phyloP scores from a whole-genome alignment of 2,113 vertebrate genomes.

The Picathartes gymnocephalus region DNA sequence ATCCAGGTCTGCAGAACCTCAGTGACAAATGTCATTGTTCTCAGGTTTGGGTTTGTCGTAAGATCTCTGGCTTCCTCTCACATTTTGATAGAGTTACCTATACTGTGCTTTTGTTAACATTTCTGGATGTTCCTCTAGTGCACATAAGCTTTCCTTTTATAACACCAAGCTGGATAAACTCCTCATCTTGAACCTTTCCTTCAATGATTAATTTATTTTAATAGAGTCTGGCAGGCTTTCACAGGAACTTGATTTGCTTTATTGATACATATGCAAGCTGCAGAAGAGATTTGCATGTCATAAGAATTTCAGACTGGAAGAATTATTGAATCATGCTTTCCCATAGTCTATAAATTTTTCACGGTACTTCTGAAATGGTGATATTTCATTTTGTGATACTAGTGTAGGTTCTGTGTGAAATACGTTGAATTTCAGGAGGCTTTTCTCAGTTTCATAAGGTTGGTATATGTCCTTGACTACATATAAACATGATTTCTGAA shows the following conservation, averaged over 20 bases:
- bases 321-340: neutral
- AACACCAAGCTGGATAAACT: neutral
- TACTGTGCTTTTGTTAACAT: neutral
- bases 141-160: neutral
- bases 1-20: neutral
- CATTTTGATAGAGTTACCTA: neutral
- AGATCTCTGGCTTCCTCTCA: neutral
- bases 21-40: neutral
- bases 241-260: constrained; percentile 25
- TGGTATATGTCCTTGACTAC: neutral
- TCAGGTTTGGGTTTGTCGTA: neutral
- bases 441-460: neutral
- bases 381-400: neutral
- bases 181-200: constrained; percentile 10
- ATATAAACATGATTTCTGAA: neutral
- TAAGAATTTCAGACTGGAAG: neutral
- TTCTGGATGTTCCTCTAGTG: neutral
- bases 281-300: constrained; percentile 7
- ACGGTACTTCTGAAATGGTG: neutral
- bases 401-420: neutral
- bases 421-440: neutral
- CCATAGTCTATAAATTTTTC: neutral
- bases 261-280: constrained; percentile 8
- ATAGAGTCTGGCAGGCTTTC: constrained; percentile 38
- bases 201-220: constrained; percentile 23